A percentile compares a stretch with the other conserved stretches of the same genome.
Evolutionary conservation across 1,140 invertebrate genomes (phyloP).

Genomic region (Stegodyphus mimosarum): DNA sequence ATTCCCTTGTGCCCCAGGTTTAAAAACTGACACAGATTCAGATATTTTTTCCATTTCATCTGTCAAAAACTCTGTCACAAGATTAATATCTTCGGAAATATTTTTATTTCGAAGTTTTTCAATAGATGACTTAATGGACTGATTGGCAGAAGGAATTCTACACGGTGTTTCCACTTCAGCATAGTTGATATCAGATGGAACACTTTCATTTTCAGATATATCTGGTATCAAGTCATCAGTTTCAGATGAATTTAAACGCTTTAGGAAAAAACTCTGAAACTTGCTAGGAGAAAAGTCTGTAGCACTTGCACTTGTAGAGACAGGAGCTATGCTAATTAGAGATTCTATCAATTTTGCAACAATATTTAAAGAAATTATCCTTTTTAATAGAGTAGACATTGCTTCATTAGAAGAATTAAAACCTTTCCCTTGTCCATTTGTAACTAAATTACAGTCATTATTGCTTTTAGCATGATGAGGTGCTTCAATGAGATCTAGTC

Average conservation of each 20-base stretch:
- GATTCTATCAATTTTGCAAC: conserved; percentile 37
- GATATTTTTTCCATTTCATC: conserved; percentile 38
- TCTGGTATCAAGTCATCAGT: not conserved
- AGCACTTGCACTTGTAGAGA: not conserved
- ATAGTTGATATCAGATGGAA: conserved; percentile 40
- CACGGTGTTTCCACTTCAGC: not conserved
- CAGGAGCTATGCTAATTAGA: conserved; percentile 2
- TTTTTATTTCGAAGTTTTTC: conserved; percentile 27
- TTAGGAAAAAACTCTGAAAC: conserved; percentile 39
- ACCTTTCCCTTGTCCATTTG: not conserved
- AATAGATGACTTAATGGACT: not conserved
- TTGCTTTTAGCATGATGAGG: not conserved
- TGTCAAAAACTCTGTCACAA: conserved; percentile 43
- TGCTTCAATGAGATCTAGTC: not conserved
- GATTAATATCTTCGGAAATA: conserved; percentile 28
- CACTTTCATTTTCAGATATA: conserved; percentile 38
- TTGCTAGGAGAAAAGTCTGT: conserved; percentile 49
- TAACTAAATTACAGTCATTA: not conserved
- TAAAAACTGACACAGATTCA: not conserved
- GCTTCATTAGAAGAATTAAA: not conserved
- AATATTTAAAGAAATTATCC: conserved; percentile 8
- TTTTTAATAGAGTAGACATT: conserved; percentile 10
- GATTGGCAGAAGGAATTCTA: not conserved
- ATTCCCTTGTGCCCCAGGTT: conserved; percentile 5
- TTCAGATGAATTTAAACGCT: conserved; percentile 24